These are phyloP conservation scores for Chondrosia reniformis DNA, from an alignment of 37 sponge, comb jelly and placozoan genomes.

Conservation along the genomic window DNA sequence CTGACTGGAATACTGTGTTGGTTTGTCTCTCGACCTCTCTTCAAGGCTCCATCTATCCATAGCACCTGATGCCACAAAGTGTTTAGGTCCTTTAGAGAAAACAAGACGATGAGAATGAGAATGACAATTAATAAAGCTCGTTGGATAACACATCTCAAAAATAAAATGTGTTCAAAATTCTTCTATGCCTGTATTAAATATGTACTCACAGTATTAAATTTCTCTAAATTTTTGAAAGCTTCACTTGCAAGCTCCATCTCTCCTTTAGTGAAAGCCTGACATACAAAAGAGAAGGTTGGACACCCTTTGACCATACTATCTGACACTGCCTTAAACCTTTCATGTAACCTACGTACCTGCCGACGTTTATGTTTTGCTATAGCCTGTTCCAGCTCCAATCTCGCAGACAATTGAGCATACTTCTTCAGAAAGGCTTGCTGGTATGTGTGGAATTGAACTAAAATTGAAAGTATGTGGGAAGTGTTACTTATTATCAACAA, in stretches of 20 bases:
- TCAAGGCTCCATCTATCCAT: conserved; percentile 69
- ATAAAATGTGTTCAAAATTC: not conserved
- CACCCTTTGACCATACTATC: too few relatives aligned
- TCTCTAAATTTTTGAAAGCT: not conserved
- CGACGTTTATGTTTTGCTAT: conserved; percentile 58
- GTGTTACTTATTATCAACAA: too few relatives aligned
- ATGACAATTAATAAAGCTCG: too few relatives aligned
- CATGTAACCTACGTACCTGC: conserved; percentile 43
- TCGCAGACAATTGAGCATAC: conserved; percentile 50
- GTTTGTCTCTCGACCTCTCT: conserved; percentile 47
- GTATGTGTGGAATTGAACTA: conserved; percentile 76
- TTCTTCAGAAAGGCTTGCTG: conserved; percentile 60
- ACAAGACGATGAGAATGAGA: not conserved
- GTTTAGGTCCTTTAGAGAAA: not conserved
- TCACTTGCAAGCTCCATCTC: conserved; percentile 40
- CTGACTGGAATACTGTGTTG: too few relatives aligned
- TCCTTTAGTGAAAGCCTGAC: conserved; percentile 68
- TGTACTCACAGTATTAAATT: not conserved
- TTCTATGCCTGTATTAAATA: not conserved
- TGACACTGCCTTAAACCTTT: too few relatives aligned
- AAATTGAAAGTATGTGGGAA: too few relatives aligned
- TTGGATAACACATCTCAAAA: not conserved
- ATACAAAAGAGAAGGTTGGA: not conserved
- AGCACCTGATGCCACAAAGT: conserved; percentile 56
- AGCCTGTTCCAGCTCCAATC: conserved; percentile 63